These are phyloP conservation scores for Cheilosia variabilis DNA, from an alignment of 2,888 invertebrate genomes.

Conservation along the genomic window DNA sequence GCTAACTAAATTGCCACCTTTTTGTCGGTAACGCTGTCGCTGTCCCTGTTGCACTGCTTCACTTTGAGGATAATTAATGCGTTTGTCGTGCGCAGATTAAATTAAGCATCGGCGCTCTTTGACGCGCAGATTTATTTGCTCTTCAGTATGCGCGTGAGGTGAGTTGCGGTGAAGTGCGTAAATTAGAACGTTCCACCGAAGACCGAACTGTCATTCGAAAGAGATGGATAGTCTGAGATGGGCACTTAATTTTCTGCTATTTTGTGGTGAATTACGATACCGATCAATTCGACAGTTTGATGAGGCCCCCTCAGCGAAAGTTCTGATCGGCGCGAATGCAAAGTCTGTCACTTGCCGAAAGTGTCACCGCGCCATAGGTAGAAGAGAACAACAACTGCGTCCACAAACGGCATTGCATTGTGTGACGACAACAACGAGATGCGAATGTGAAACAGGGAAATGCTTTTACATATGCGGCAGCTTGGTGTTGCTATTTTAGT, in stretches of 20 bases:
- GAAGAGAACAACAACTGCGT: neutral
- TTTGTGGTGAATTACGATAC: constrained; percentile 19
- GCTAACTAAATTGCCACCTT: constrained; percentile 69
- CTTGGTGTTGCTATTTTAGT: constrained; percentile 23
- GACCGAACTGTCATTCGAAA: constrained; percentile 44
- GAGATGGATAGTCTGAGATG: constrained; percentile 41
- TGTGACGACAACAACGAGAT: constrained; percentile 52
- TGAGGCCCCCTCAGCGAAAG: constrained; percentile 41
- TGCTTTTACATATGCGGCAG: constrained; percentile 72
- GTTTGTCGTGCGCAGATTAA: constrained; percentile 74
- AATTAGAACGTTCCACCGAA: constrained; percentile 53
- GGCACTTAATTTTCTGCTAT: constrained; percentile 32
- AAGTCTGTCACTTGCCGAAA: constrained; percentile 37
- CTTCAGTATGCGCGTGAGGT: constrained; percentile 65
- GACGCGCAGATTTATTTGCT: constrained; percentile 65
- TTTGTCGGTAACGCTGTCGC: constrained; percentile 67
- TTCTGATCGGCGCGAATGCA: constrained; percentile 41
- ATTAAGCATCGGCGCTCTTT: constrained; percentile 70
- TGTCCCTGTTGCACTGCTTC: constrained; percentile 47
- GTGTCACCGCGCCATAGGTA: constrained; percentile 19
- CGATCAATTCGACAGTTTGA: constrained; percentile 28
- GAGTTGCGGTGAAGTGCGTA: constrained; percentile 61
- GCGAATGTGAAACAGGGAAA: constrained; percentile 74
- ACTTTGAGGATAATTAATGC: constrained; percentile 73
- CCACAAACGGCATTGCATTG: constrained; percentile 20